Conservation (phyloP, 2,888 invertebrate species). For the Tiphia femorata region DNA sequence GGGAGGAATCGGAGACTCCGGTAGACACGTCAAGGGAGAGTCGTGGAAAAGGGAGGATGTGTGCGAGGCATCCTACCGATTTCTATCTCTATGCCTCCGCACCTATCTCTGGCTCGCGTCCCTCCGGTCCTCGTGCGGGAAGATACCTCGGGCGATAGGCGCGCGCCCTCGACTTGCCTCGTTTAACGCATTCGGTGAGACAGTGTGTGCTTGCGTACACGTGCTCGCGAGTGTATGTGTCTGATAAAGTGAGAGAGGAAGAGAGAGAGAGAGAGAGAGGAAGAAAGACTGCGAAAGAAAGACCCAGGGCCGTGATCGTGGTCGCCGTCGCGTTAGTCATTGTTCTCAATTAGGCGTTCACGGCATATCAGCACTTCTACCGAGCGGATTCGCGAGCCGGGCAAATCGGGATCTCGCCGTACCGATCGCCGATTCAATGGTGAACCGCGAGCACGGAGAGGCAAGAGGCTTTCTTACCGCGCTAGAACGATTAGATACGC, state of each 20-base stretch:
- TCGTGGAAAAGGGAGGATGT: too few species aligned
- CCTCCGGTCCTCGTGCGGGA: not conserved
- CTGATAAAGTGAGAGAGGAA: too few species aligned
- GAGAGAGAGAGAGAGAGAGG: not conserved
- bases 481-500: too few species aligned
- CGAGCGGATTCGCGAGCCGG: conserved; percentile 40
- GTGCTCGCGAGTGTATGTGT: not conserved
- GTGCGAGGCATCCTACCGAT: too few species aligned
- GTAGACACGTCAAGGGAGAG: not conserved
- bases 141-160: too few species aligned
- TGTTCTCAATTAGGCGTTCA: conserved; percentile 44
- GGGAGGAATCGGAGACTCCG: not conserved
- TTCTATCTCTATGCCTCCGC: not conserved
- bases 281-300: conserved; percentile 4
- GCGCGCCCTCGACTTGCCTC: too few species aligned
- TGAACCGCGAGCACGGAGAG: not conserved
- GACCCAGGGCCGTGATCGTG: conserved; percentile 29
- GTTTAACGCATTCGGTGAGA: too few species aligned
- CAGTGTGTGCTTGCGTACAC: too few species aligned
- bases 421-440: too few species aligned
- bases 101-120: not conserved
- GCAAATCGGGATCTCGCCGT: conserved; percentile 47
- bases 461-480: too few species aligned
- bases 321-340: conserved; percentile 32
- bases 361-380: conserved; percentile 31